Conservation (phyloP, 2,797 vertebrate genomes). For the Naso thynnoides region DNA sequence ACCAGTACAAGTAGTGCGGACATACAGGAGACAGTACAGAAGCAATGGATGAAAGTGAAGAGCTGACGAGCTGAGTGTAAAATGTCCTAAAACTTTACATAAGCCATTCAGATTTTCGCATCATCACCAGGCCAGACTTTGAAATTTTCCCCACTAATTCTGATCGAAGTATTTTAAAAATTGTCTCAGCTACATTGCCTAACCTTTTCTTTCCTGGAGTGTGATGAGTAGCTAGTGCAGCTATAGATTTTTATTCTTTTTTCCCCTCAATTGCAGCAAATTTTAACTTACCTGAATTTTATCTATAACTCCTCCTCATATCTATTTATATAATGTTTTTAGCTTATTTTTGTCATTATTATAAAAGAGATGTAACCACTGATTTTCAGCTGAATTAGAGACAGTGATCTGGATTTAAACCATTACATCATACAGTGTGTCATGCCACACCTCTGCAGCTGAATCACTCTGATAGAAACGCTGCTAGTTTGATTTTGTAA, state of each 20-base stretch:
- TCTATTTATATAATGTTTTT: background rate
- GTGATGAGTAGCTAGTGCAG: background rate
- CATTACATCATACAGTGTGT: conserved; percentile 1
- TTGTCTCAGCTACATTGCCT: no score
- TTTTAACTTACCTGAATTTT: background rate
- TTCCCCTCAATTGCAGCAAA: background rate
- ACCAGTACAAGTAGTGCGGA: background rate
- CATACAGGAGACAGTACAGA: background rate
- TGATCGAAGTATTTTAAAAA: no score
- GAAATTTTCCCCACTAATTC: no score
- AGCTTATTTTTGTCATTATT: background rate
- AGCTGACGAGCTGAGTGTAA: background rate
- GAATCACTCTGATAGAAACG: background rate
- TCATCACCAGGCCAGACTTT: background rate
- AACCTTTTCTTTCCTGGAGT: no score
- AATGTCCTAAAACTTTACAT: background rate
- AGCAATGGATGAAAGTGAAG: background rate
- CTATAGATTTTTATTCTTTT: background rate
- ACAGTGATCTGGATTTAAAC: background rate
- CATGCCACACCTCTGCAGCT: background rate
- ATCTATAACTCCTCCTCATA: background rate
- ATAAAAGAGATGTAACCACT: background rate
- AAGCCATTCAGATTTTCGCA: background rate
- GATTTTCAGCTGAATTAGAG: background rate
- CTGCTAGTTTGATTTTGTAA: background rate